These are phyloP conservation scores for Lordiphosa fenestrarum DNA, from an alignment of 2,888 invertebrate genomes.

Conservation along the genomic window DNA sequence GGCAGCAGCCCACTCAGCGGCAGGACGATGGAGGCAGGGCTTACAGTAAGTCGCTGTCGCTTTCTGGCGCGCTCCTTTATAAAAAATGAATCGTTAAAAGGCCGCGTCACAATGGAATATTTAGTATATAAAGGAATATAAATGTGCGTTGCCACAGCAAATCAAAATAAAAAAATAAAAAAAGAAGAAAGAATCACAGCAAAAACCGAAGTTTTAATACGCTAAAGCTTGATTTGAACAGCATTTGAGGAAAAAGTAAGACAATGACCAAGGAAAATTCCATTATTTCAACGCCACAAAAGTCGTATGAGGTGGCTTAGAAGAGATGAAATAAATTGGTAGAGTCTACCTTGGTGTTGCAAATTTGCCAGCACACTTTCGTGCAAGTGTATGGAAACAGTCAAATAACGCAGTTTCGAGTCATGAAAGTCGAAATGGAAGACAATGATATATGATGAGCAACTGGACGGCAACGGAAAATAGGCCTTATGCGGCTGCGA, in stretches of 20 bases:
- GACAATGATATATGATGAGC: constrained; percentile 58
- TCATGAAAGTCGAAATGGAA: constrained; percentile 36
- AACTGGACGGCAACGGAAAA: constrained; percentile 9
- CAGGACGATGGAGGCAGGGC: constrained; percentile 33
- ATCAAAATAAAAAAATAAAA: constrained; percentile 33
- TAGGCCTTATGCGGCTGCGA: constrained; percentile 13
- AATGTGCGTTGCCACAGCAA: constrained; percentile 62
- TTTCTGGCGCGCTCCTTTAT: constrained; percentile 30
- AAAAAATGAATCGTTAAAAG: constrained; percentile 73
- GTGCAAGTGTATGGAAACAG: constrained; percentile 34
- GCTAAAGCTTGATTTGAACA: no score
- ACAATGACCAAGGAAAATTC: no score
- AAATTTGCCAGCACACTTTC: no score
- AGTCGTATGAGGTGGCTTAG: no score
- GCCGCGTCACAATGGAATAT: constrained; percentile 47
- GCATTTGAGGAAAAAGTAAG: no score
- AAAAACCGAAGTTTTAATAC: neutral
- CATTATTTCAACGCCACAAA: no score
- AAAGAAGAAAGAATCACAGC: neutral
- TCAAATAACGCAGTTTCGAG: constrained; percentile 40
- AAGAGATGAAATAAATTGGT: no score
- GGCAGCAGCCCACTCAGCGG: constrained; percentile 12
- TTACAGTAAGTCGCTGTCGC: constrained; percentile 49
- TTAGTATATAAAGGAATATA: constrained; percentile 56
- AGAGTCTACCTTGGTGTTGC: no score